Conservation (phyloP, 2,888 invertebrate genomes). For the Sericinus montela region DNA sequence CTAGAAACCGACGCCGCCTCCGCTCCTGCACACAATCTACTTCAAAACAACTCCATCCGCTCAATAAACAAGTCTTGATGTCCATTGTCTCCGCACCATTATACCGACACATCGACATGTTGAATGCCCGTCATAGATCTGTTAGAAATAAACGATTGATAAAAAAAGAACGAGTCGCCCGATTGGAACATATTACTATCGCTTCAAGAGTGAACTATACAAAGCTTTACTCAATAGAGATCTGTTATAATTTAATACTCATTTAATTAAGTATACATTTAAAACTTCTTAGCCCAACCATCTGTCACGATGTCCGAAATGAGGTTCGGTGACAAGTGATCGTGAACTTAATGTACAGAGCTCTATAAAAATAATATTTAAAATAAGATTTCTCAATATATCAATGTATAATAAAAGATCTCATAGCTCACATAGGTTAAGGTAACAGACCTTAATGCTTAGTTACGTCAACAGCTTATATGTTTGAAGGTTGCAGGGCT, state of each 20-base stretch:
- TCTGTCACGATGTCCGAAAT: too few species aligned
- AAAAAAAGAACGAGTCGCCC: slow-evolving; percentile 35
- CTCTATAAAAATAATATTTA: too few species aligned
- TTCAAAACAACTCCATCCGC: slow-evolving; percentile 73
- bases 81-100: slow-evolving; percentile 70
- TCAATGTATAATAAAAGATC: too few species aligned
- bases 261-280: slow-evolving; percentile 5
- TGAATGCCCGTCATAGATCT: slow-evolving; percentile 58
- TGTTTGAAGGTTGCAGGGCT: slow-evolving; percentile 27
- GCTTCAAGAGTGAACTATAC: slow-evolving; percentile 29
- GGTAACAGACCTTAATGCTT: neutral
- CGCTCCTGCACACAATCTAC: slow-evolving; percentile 68
- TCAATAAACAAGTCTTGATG: slow-evolving; percentile 74
- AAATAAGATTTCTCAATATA: too few species aligned
- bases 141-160: slow-evolving; percentile 55
- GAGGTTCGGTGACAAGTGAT: too few species aligned
- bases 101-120: slow-evolving; percentile 59
- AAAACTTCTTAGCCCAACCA: too few species aligned
- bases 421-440: neutral
- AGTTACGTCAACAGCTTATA: slow-evolving; percentile 1
- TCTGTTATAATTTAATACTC: neutral
- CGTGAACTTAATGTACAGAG: too few species aligned
- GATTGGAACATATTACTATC: slow-evolving; percentile 41
- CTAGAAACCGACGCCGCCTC: slow-evolving; percentile 62
- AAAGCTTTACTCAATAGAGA: slow-evolving; percentile 19